Evolutionary conservation across 2,888 invertebrate species (phyloP), one percentile per base, ranked within the genome.

Genomic region (Epistrophella euchroma): DNA sequence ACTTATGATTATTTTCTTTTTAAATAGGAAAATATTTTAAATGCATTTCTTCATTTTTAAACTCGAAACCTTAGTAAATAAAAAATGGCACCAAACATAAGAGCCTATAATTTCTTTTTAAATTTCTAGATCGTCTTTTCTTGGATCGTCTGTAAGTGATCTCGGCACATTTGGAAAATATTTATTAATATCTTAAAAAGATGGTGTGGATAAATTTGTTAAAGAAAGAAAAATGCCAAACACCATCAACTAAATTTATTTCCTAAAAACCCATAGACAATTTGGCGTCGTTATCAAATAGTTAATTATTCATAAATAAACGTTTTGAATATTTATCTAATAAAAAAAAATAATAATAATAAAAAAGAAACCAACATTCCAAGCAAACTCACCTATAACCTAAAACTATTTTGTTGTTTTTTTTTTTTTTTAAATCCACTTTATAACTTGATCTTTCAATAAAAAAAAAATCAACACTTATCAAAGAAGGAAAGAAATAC

Each of bases 291-390:
- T 43, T 19, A 55, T 40, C 15, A 50, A 45, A 47, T n/a, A 47
- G 37, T 37, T 40, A 58, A 43, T 17, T 73, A 60, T 55, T 45
- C 58, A 76, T 58, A 17, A 22, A 76, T 58, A 17, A 22, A 52
- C 10, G 17, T 62, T 47, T 66, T 47, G 32, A 47, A 32, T 64
- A 15, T 15, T 15, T 52, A 25, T 52, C 2, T 60, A 22, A 22
- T 60, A 37, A 37, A 37, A 40, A 15, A 60, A 13, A 37, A 60
- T 52, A 52, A 60, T 22, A n/a, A 40, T 22, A 32, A 32, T 32
- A 32, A 32, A 60, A 40, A 40, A 68, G 66, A 68, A 52, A 68
- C 15, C 25, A 68, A 68, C 50, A 68, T 68, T 68, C 52, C 68
- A 68, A 35, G 15, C 17, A 37, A 68, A 68, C 52, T 52, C 37